Percentiles rank a stretch among this genome's conserved stretches.
phyloP scores from a whole-genome alignment of 2,113 vertebrate genomes.

The Lota lota region DNA sequence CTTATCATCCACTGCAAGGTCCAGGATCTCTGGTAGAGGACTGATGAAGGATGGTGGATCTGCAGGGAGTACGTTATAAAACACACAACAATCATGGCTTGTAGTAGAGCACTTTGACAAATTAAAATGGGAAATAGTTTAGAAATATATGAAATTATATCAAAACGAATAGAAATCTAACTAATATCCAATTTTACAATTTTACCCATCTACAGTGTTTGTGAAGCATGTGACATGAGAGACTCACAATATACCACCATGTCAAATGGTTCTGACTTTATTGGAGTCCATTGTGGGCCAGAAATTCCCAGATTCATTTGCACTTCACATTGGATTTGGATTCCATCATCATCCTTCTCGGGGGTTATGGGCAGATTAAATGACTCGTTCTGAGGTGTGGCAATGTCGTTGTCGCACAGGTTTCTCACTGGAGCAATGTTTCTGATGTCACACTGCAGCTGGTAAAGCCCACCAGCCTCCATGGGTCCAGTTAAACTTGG shows the following conservation, averaged over 20 bases:
- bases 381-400: not conserved
- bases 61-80: constrained; percentile 28
- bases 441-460: constrained; percentile 45
- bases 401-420: not conserved
- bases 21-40: constrained; percentile 32
- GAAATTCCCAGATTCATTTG: constrained; percentile 42
- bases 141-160: too few relatives aligned
- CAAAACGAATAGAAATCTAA: too few relatives aligned
- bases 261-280: not conserved
- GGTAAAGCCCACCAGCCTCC: not conserved
- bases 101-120: too few relatives aligned
- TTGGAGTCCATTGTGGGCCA: not conserved
- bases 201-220: too few relatives aligned
- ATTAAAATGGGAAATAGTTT: constrained; percentile 1
- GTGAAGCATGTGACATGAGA: too few relatives aligned
- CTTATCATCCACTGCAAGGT: not conserved
- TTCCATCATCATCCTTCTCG: constrained; percentile 26
- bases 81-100: not conserved
- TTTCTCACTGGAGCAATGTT: constrained; percentile 33
- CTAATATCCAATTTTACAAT: too few relatives aligned
- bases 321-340: constrained; percentile 52
- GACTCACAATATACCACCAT: constrained; percentile 52
- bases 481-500: not conserved
- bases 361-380: accelerated
- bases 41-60: constrained; percentile 49